Evolutionary conservation across 2,113 vertebrate genomes (phyloP), one percentile per base, ranked within the genome.

Genomic region (Sapajus apella): DNA sequence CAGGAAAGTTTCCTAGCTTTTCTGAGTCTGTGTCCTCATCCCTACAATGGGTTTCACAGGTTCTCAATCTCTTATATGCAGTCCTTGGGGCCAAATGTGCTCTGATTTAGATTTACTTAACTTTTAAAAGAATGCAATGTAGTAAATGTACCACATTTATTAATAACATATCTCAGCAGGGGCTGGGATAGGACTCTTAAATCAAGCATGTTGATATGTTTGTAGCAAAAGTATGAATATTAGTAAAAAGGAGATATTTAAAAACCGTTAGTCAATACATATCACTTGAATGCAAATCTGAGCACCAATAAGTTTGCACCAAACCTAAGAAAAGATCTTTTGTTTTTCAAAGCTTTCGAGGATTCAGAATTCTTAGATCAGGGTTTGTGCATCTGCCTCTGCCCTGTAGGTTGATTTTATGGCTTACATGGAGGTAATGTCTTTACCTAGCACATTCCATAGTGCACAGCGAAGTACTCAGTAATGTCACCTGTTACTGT

Each of bases 141-240:
- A n/a, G 32, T 79, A 47, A 5, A 6, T n/a, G 12, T 40, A 14
- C 2, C 8, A 18, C 32, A 18, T 77, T 32, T 77, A 77, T 80
- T 58, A 81, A 77, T 76, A 80, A 64, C 9, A 40, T 17, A 2
- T 16, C 11, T 16, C 11, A 17, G n/a, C 32, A n/a, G 40, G 12
- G n/a, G 9, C 47, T 82, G 20, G 25, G 52, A 10, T 70, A n/a
- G 35, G 5, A 73, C 20, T 32, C 64, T n/a, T 3, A 87, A 75
- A 90, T 81, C 56, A 96, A 95, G 13, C 27, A 35, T n/a, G 18
- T 21, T 94, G 68, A 43, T 84, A 12, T 66, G 91, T 90, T 91
- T 35, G 1, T 80, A 90, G 43, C n/a, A 37, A 23, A 77, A 30
- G 18, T 56, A 17, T 61, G 30, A n/a, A 50, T 86, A n/a, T 47